Base-by-base conservation (phyloP, 2,113 vertebrate species). In the Sceloporus tristichus region DNA sequence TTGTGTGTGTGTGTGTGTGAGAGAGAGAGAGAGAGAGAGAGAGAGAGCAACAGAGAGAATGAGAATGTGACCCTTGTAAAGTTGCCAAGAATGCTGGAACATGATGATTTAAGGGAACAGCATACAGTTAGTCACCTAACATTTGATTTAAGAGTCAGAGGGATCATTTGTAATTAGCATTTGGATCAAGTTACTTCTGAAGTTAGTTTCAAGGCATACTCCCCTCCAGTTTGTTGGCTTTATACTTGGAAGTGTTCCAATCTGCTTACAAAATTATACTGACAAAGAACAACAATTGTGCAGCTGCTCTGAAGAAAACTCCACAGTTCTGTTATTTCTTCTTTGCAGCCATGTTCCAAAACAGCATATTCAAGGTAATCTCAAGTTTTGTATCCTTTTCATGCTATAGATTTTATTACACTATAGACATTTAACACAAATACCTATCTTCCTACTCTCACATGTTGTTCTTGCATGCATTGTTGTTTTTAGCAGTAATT, bases 1-100 rank as follows among this genome's bases (percentile, higher is more conserved):
- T 93, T 19, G 42, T 54, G 10, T 29, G 25, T 56, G 53, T 48
- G 48, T 48, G 48, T 48, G 4, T 48, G 48, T 6, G 48, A 48
- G 48, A 48, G 48, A 48, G n/a, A 29, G 77, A 34, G 9, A 4
- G 18, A 10, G 0, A 23, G 19, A 38, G 40, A 48, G 73, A 62
- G 11, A 38, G 11, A 11, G 0, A 23, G 19, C 21, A 21, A 48
- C 34, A 62, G 11, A 38, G 11, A 70, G 40, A 71, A 9, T 54
- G 38, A 96, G 92, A 88, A 83, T 90, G 87, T 75, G 76, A 95
- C 91, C 91, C 90, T 91, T 81, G 83, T 87, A 83, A 92, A 92
- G 87, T 93, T 95, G 91, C 92, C 94, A 95, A 91, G 78, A 90
- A 88, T 82, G 81, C 54, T 91, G 91, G 94, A 95, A 89, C 48